Evolutionary conservation across 2,113 vertebrate genomes (phyloP), one percentile per base, ranked within the genome.

Genomic region (Malurus elegans): DNA sequence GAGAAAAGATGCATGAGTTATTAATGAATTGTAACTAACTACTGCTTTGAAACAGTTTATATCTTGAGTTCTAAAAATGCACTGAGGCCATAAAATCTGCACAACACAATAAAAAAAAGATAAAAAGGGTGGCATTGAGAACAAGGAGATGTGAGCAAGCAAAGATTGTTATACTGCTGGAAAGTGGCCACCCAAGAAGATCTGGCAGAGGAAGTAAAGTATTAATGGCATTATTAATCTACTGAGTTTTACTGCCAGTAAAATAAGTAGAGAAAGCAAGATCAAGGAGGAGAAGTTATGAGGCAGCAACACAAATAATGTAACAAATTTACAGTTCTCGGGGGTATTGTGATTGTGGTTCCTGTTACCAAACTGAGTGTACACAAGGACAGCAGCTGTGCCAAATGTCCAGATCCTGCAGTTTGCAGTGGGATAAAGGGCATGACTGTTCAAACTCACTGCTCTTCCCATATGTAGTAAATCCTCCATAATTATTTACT

Each of bases 151-250:
- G 45, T 31, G 54, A 90, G 79, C 50, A 76, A 81, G 51, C 58
- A 14, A 38, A 80, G 66, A 62, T 50, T 72, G 70, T 79, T 82
- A 25, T 1, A 9, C 66, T 73, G 66, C 81, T 90, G 34, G 87
- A 95, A 85, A 83, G 58, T 29, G 92, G 85, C 94, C 93, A 95
- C 92, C 87, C 93, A 95, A 66, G 93, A 79, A 96, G 95, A 76
- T 95, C 82, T 96, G 87, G 62, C 92, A 82, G 56, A 67, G 85
- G 93, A 70, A 93, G 45, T 42, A 8, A 76, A 54, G 60, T 90
- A 92, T 93, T 90, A 94, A 89, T 93, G 79, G 90, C 58, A 14
- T 70, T 91, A 61, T 87, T 94, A 95, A 95, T 94, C 82, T 92
- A 32, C 73, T 64, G 81, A 90, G 78, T 88, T 95, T 93, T 87